Conservation (phyloP, 1,140 invertebrate genomes). For the Bicyclus anynana region DNA sequence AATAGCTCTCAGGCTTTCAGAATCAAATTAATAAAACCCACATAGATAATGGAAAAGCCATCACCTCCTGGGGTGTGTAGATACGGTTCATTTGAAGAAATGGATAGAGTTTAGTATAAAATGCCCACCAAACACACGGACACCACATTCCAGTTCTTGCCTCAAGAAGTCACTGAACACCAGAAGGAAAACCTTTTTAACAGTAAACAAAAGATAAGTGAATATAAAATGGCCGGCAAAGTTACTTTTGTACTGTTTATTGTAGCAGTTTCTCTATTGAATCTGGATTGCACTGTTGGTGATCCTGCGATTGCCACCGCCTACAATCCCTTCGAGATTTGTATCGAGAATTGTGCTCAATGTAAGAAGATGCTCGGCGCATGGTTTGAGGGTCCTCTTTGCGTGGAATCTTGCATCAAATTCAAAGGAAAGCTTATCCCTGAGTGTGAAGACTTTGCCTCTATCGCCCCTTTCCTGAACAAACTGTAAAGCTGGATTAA, state of each 20-base stretch:
- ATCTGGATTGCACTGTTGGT: neutral
- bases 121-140: neutral
- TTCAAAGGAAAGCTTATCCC: conserved; percentile 4
- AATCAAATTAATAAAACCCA: neutral
- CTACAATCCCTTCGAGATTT: conserved; percentile 4
- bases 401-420: conserved; percentile 10
- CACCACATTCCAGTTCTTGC: neutral
- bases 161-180: neutral
- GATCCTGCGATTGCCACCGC: neutral
- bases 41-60: neutral
- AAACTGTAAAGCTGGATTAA: neutral
- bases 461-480: conserved; percentile 3
- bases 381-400: neutral
- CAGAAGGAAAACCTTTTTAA: neutral
- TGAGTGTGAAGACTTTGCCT: conserved; percentile 4
- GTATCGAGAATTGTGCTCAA: conserved; percentile 1
- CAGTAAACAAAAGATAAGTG: neutral
- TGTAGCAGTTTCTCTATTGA: neutral
- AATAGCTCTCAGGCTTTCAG: neutral
- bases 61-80: neutral
- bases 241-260: neutral
- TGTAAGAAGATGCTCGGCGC: conserved; percentile 3
- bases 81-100: conserved; percentile 3
- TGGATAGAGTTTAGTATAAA: conserved; percentile 4
- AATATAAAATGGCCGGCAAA: neutral